A percentile compares a stretch with the other conserved stretches of the same genome.
Evolutionary conservation across 2,797 vertebrate species (phyloP).

Genomic region (Diglossa cyanea): DNA sequence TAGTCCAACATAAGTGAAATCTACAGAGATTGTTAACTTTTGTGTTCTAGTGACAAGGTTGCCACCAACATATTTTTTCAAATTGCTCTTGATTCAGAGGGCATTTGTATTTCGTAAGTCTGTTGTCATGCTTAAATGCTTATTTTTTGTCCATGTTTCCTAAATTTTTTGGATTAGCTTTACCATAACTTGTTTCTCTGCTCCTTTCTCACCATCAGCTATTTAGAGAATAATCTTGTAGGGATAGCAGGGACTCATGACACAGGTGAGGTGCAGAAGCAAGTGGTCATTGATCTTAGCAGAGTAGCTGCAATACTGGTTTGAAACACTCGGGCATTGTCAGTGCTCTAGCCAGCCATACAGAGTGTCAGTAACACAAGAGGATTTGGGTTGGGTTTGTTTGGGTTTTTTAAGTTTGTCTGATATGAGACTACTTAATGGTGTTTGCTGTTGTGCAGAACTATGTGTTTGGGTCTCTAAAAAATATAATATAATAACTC

Average conservation of each 20-base stretch:
- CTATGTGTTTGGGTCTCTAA: neutral
- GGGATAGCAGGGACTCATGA: neutral
- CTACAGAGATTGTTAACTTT: neutral
- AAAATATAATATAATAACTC: neutral
- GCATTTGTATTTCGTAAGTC: rapidly evolving
- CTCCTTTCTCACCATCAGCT: neutral
- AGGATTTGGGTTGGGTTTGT: neutral
- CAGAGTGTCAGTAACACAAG: neutral
- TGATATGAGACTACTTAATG: neutral
- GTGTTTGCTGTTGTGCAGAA: neutral
- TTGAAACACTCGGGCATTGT: rapidly evolving
- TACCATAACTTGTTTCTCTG: neutral
- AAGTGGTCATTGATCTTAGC: neutral
- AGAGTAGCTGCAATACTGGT: neutral
- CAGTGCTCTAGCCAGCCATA: neutral
- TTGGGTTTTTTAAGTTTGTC: neutral
- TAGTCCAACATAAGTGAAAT: neutral
- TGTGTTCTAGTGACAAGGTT: neutral
- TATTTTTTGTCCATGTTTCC: neutral
- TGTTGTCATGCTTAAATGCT: neutral
- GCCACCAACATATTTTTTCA: neutral
- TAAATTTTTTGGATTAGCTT: neutral
- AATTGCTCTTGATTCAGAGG: neutral
- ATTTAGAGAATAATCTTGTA: neutral
- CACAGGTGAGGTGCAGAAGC: neutral